Evolutionary conservation across 2,888 invertebrate species (phyloP).

Genomic region (Leucoma salicis): DNA sequence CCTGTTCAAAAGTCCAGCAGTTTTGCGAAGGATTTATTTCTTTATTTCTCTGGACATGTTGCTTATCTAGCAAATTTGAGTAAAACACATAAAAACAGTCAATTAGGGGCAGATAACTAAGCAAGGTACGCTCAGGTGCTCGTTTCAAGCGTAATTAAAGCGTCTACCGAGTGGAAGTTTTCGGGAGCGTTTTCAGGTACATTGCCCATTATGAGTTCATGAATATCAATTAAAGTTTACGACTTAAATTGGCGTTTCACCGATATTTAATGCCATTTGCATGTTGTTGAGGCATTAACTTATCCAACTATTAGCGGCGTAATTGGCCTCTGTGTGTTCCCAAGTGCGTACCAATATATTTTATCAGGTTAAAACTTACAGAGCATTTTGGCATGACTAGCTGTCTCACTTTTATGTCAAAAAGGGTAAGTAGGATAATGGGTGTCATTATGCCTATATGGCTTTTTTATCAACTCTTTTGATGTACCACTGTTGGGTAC

Average conservation of each 20-base stretch:
- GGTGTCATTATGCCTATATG: too few species aligned
- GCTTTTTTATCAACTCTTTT: too few species aligned
- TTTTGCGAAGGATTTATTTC: background rate
- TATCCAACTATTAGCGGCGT: constrained; percentile 31
- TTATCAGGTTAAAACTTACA: too few species aligned
- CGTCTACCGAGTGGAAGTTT: constrained; percentile 42
- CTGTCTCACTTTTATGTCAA: too few species aligned
- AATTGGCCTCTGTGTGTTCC: background rate
- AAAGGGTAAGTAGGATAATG: too few species aligned
- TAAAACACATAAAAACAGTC: constrained; percentile 20
- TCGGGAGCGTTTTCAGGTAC: constrained; percentile 41
- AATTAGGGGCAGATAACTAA: constrained; percentile 23
- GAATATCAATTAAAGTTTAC: constrained; percentile 72
- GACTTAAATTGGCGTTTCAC: constrained; percentile 60
- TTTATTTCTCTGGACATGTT: constrained; percentile 13
- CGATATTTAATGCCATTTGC: constrained; percentile 69
- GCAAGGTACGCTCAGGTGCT: constrained; percentile 30
- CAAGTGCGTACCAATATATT: background rate
- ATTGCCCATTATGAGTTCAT: constrained; percentile 57
- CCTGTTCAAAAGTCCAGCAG: constrained; percentile 1
- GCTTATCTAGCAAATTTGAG: constrained; percentile 24
- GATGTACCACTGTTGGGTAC: too few species aligned
- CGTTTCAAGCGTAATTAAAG: constrained; percentile 47
- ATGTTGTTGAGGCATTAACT: constrained; percentile 60
- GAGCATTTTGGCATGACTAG: too few species aligned